Conservation (phyloP, 2,113 vertebrate genomes). For the Panurus biarmicus region DNA sequence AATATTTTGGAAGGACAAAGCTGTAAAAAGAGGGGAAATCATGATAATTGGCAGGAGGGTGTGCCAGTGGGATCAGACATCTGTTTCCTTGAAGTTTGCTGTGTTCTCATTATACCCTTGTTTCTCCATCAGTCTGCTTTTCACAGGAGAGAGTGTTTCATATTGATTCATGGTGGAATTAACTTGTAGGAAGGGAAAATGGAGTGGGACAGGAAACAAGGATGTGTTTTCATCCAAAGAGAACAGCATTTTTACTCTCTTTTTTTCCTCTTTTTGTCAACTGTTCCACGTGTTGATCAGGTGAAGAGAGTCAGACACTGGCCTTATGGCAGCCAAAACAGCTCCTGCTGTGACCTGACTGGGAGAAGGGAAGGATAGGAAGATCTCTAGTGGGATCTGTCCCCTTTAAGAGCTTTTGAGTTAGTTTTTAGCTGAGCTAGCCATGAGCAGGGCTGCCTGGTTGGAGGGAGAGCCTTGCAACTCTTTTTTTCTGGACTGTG, state of each 20-base stretch:
- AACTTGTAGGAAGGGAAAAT: background rate
- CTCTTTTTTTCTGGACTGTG: background rate
- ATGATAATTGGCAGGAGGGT: background rate
- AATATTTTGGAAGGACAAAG: background rate
- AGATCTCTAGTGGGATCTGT: background rate
- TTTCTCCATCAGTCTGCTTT: background rate
- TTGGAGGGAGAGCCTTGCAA: background rate
- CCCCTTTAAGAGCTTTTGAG: background rate
- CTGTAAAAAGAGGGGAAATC: conserved; percentile 11
- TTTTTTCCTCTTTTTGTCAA: background rate
- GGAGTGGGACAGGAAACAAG: background rate
- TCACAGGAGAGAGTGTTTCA: background rate
- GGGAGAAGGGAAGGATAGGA: background rate
- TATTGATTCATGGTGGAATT: background rate
- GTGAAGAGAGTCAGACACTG: background rate
- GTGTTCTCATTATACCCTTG: background rate
- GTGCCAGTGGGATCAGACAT: background rate
- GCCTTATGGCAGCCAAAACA: background rate
- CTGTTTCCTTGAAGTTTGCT: conserved; percentile 30
- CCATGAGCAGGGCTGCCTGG: background rate
- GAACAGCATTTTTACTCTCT: background rate
- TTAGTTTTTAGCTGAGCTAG: background rate
- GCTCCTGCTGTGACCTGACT: background rate
- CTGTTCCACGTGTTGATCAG: background rate
- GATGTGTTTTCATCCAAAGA: background rate